Percentiles rank a stretch among this genome's conserved stretches.
These are phyloP conservation scores for Turritopsis rubra DNA, from an alignment of 30 jellyfish, hydroid and myxozoan genomes.

Conservation along the genomic window DNA sequence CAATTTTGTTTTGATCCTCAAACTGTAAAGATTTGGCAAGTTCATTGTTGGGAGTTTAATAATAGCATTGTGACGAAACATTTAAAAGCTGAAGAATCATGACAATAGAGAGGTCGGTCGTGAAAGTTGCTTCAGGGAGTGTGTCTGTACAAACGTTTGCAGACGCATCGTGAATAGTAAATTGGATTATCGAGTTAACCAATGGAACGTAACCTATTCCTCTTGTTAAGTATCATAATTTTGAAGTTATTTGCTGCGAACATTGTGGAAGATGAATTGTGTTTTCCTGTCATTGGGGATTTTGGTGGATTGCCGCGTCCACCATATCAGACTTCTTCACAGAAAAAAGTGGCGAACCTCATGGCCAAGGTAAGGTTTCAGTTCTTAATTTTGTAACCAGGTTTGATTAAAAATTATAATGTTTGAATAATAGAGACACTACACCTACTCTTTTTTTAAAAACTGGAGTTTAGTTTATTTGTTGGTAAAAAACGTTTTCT, in stretches of 20 bases:
- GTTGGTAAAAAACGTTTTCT: too few relatives aligned
- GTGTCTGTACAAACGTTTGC: neutral
- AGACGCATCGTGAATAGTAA: neutral
- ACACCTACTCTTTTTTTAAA: too few relatives aligned
- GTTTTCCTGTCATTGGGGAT: constrained; percentile 83
- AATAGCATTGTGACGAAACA: neutral
- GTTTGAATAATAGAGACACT: too few relatives aligned
- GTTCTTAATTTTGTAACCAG: neutral
- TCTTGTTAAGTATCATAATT: neutral
- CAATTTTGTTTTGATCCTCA: neutral
- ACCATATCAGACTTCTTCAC: constrained; percentile 81
- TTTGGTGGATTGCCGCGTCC: constrained; percentile 84
- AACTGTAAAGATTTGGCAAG: neutral
- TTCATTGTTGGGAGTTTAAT: neutral
- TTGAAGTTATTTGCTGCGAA: neutral
- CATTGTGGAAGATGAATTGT: constrained; percentile 18
- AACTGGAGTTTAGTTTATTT: neutral
- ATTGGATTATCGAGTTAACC: neutral
- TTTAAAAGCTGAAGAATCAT: neutral
- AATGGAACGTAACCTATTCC: neutral
- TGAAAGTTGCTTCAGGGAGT: neutral
- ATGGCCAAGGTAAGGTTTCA: constrained; percentile 71
- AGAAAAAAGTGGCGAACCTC: constrained; percentile 70
- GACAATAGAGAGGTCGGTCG: neutral
- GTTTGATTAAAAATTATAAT: neutral